Percentiles rank a stretch among this genome's conserved stretches.
Evolutionary conservation across 2,113 vertebrate genomes (phyloP).

Genomic region (Arizona elegans): DNA sequence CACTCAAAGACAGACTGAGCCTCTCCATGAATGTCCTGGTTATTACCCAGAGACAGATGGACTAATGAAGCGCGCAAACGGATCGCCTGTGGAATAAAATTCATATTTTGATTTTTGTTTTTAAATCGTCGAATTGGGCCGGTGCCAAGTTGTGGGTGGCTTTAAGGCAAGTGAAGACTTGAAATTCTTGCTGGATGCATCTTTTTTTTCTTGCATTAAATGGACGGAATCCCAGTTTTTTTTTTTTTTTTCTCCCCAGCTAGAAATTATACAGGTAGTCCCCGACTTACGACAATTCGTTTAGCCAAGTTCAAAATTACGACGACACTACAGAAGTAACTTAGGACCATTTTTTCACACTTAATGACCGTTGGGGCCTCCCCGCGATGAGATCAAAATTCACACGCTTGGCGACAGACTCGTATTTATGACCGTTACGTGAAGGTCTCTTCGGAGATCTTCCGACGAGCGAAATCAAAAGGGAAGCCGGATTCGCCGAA

Average conservation of each 20-base stretch:
- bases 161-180: background rate
- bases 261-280: background rate
- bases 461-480: too few species aligned
- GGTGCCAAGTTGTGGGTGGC: background rate
- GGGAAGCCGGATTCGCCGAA: too few species aligned
- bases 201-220: background rate
- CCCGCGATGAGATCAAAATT: too few species aligned
- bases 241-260: too few species aligned
- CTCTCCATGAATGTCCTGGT: background rate
- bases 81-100: background rate
- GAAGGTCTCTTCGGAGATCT: too few species aligned
- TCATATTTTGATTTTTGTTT: background rate
- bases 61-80: background rate
- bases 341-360: too few species aligned
- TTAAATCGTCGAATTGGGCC: background rate
- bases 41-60: background rate
- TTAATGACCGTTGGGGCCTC: too few species aligned
- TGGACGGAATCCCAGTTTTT: background rate
- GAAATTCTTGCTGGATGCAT: background rate
- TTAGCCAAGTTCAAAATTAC: too few species aligned
- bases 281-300: too few species aligned
- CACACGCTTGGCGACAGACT: too few species aligned
- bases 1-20: background rate
- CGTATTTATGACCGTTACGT: too few species aligned
- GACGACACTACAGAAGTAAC: too few species aligned